These are phyloP conservation scores for Xyrauchen texanus DNA, from an alignment of 2,113 vertebrate species.

Conservation along the genomic window DNA sequence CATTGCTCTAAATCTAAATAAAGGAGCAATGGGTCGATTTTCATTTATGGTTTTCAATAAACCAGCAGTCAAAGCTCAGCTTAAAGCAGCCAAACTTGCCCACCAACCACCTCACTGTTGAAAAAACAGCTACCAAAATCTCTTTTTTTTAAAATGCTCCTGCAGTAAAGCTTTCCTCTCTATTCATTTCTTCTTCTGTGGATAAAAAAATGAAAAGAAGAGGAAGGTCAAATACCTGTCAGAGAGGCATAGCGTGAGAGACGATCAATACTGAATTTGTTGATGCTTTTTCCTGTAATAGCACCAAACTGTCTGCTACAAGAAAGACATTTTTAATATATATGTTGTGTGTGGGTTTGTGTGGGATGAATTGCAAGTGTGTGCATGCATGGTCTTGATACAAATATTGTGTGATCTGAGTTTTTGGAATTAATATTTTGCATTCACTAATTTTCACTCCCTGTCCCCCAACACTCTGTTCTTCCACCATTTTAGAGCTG, in stretches of 20 bases:
- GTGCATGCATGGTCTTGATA: not conserved
- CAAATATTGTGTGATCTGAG: not conserved
- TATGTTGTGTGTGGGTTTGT: not conserved
- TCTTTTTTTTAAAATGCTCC: slow-evolving; percentile 28
- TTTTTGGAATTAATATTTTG: not conserved
- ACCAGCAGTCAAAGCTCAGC: slow-evolving; percentile 67
- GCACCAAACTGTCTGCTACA: slow-evolving; percentile 12
- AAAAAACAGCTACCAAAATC: slow-evolving; percentile 51
- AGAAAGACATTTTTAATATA: not conserved
- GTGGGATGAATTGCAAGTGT: not conserved
- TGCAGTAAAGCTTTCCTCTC: slow-evolving; percentile 53
- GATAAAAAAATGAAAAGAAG: slow-evolving; percentile 52
- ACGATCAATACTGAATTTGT: slow-evolving; percentile 58
- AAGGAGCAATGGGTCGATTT: slow-evolving; percentile 69
- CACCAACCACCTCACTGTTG: slow-evolving; percentile 21
- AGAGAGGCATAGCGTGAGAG: slow-evolving; percentile 55
- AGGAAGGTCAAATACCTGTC: slow-evolving; percentile 67
- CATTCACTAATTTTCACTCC: not conserved
- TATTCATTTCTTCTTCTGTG: slow-evolving; percentile 56
- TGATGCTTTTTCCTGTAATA: slow-evolving; percentile 38
- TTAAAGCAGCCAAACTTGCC: slow-evolving; percentile 59
- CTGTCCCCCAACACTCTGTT: not conserved
- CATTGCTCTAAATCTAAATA: slow-evolving; percentile 43
- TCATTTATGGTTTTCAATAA: slow-evolving; percentile 73
- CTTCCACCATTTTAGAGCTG: slow-evolving; percentile 27